Base-by-base conservation (phyloP, 2,888 invertebrate species). In the Folsomia candida region DNA sequence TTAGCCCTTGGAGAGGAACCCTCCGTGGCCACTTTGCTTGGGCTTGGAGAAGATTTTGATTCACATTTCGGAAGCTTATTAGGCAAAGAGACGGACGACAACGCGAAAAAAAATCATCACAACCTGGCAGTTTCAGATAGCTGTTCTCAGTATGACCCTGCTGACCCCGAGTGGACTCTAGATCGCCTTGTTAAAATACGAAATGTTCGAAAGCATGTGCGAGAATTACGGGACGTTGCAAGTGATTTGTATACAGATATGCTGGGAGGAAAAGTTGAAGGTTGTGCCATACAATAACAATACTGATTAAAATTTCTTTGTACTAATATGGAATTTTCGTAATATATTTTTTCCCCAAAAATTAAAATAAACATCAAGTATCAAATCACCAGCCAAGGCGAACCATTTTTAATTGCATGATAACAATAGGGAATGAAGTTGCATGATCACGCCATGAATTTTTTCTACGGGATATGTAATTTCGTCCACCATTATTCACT, bases 1-100 rank as follows among this genome's bases (percentile, higher is more conserved):
- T 61, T 77, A 37, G 65, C 68, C 1, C 67, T 65, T 59, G 76
- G 77, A 2, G 76, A 79, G 74, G 77, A 78, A 25, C 79, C 78
- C 29, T 69, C 76, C 20, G 74, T 76, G 14, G 70, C 78, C n/a
- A 66, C 66, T 6, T 61, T 79, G 2, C 47, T 79, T 1, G 79
- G 77, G 11, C 54, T 78, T 22, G 62, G 66, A 26, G 71, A 72
- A 37, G 74, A 76, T 47, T 57, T 75, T 64, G 77, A 72, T 70
- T 59, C 70, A 58, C 75, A 71, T 64, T 63, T 74, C 6, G 68
- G 69, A 51, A 68, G 67, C 51, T 60, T 68, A 24, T 60, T 11
- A 27, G 29, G 24, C 4, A 65, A 62, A 54, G 27, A 61, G 22
- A 29, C 29, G 6, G 26, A 47, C 26, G 14, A 27, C 24, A 59